Percentiles rank a stretch among this genome's conserved stretches.
These are phyloP conservation scores for Latheticus oryzae DNA, from an alignment of 2,888 invertebrate species.

Conservation along the genomic window DNA sequence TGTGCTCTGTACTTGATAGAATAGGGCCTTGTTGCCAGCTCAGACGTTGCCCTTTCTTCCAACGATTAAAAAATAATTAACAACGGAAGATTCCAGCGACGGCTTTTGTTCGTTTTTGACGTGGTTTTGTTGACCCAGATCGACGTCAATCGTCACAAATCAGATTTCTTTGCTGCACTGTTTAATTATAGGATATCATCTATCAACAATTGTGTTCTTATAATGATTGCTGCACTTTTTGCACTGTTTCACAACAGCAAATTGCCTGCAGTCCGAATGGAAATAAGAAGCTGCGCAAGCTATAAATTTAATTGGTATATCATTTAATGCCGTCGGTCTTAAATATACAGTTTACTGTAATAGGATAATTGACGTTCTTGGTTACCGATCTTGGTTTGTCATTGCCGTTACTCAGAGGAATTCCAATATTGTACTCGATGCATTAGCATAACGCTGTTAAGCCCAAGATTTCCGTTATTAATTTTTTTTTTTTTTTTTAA, in stretches of 20 bases:
- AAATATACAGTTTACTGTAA: slow-evolving; percentile 45
- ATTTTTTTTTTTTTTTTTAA: no score
- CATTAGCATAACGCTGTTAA: slow-evolving; percentile 35
- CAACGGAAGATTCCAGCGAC: slow-evolving; percentile 29
- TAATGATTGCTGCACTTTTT: slow-evolving; percentile 27
- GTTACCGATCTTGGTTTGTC: slow-evolving; percentile 31
- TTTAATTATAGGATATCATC: slow-evolving; percentile 29
- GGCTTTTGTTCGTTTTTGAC: slow-evolving; percentile 16
- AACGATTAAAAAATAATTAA: slow-evolving; percentile 36
- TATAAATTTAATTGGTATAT: slow-evolving; percentile 52
- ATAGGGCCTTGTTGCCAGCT: slow-evolving; percentile 37
- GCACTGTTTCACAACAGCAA: slow-evolving; percentile 17
- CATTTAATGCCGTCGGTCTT: slow-evolving; percentile 47
- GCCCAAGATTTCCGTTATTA: no score
- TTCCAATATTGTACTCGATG: slow-evolving; percentile 12
- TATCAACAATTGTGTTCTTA: slow-evolving; percentile 27
- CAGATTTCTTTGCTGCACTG: no score
- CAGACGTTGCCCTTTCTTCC: slow-evolving; percentile 27
- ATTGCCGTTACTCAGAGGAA: slow-evolving; percentile 34
- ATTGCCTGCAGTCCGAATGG: slow-evolving; percentile 44
- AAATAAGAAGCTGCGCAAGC: slow-evolving; percentile 49
- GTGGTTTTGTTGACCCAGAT: slow-evolving; percentile 18
- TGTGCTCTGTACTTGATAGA: slow-evolving; percentile 49
- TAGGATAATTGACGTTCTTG: slow-evolving; percentile 45
- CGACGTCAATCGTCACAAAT: no score